These are phyloP conservation scores for Nothobranchius kuhntae DNA, from an alignment of 2,113 vertebrate species.

Conservation along the genomic window DNA sequence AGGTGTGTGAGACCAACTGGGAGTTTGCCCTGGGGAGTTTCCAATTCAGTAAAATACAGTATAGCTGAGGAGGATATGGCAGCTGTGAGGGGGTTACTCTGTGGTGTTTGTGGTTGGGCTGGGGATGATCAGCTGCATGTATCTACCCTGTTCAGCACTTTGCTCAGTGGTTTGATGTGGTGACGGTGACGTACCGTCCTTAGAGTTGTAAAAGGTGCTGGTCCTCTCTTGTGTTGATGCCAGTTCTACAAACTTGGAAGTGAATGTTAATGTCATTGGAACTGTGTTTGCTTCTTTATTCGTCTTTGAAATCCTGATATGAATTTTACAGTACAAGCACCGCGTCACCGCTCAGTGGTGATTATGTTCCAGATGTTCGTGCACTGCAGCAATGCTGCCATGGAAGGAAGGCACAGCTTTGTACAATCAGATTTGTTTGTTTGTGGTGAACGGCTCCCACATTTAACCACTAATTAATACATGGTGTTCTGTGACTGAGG, in stretches of 20 bases:
- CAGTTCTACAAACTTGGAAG: not conserved
- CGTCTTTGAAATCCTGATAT: too few species aligned
- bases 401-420: too few species aligned
- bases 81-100: constrained; percentile 49
- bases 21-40: constrained; percentile 72
- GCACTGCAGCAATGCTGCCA: too few species aligned
- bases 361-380: too few species aligned
- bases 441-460: too few species aligned
- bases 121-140: constrained; percentile 14
- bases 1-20: constrained; percentile 40
- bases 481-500: too few species aligned
- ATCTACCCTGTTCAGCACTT: constrained; percentile 42
- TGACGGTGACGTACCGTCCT: constrained; percentile 4
- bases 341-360: too few species aligned
- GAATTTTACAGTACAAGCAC: too few species aligned
- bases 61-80: constrained; percentile 55
- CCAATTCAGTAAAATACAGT: constrained; percentile 57
- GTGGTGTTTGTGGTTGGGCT: constrained; percentile 55
- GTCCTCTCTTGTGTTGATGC: not conserved
- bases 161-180: constrained; percentile 47
- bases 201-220: constrained; percentile 12
- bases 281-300: too few species aligned
- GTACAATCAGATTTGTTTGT: too few species aligned
- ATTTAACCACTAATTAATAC: too few species aligned
- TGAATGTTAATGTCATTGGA: not conserved